phyloP scores from a whole-genome alignment of 2,888 invertebrate species.

The Polietes domitor region DNA sequence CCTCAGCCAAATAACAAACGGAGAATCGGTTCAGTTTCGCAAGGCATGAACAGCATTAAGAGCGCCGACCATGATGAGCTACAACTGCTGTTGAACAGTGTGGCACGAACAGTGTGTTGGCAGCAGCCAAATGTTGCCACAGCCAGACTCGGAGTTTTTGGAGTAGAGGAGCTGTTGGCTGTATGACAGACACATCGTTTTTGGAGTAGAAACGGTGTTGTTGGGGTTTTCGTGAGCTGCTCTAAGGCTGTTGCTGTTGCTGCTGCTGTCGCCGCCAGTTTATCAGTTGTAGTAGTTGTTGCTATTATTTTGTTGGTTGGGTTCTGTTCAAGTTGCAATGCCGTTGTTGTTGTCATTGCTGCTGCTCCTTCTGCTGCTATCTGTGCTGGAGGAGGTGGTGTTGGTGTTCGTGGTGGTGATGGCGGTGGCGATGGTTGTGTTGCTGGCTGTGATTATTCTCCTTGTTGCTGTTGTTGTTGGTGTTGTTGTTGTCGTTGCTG shows the following conservation, averaged over 20 bases:
- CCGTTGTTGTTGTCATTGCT: conserved; percentile 49
- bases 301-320: conserved; percentile 31
- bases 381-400: conserved; percentile 12
- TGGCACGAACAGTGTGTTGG: conserved; percentile 16
- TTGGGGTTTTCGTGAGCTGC: conserved; percentile 18
- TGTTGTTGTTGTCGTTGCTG: conserved; percentile 40
- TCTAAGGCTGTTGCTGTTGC: conserved; percentile 63
- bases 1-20: too few species aligned
- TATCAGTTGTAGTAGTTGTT: conserved; percentile 46
- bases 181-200: conserved; percentile 22
- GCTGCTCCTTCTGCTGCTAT: conserved; percentile 60
- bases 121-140: conserved; percentile 25
- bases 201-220: background rate
- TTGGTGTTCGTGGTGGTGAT: conserved; percentile 48
- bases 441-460: conserved; percentile 39
- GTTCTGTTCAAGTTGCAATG: conserved; percentile 10
- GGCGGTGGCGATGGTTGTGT: conserved; percentile 37
- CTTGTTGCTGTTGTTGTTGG: conserved; percentile 55
- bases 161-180: conserved; percentile 7
- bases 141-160: conserved; percentile 23
- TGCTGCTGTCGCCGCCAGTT: conserved; percentile 65
- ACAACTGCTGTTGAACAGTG: conserved; percentile 16
- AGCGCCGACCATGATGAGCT: conserved; percentile 30
- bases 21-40: too few species aligned
- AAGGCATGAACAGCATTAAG: background rate